Conservation (phyloP, 1,140 invertebrate species). For the Helicorthomorpha holstii region DNA sequence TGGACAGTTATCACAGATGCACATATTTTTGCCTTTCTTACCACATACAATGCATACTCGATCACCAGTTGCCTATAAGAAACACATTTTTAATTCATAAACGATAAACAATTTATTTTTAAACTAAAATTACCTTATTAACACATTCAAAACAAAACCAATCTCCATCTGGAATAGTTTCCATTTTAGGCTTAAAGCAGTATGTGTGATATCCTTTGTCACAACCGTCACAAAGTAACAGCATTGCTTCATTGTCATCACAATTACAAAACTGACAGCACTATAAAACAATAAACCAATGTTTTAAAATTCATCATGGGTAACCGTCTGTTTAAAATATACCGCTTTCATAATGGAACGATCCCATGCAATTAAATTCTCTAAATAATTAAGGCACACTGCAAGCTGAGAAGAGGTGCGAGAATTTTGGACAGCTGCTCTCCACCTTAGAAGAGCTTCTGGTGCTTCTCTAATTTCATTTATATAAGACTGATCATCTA, state of each 20-base stretch:
- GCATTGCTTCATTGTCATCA: constrained; percentile 88
- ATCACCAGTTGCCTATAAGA: constrained; percentile 10
- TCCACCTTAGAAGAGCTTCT: constrained; percentile 57
- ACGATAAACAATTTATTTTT: not conserved
- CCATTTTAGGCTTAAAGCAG: constrained; percentile 94
- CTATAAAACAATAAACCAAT: constrained; percentile 41
- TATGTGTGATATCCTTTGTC: constrained; percentile 97
- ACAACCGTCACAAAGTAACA: constrained; percentile 89
- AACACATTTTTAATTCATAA: not conserved
- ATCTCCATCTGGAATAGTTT: constrained; percentile 86
- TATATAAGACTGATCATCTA: not conserved
- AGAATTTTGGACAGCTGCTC: constrained; percentile 63
- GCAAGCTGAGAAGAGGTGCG: constrained; percentile 75
- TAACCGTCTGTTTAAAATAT: constrained; percentile 27
- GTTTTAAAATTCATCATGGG: not conserved
- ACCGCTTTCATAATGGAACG: constrained; percentile 98
- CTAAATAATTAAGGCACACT: constrained; percentile 74
- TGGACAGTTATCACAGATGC: constrained; percentile 73
- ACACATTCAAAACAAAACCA: constrained; percentile 97
- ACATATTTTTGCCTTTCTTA: constrained; percentile 52
- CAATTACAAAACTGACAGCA: constrained; percentile 92
- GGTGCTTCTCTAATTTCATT: constrained; percentile 16
- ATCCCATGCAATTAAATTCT: constrained; percentile 89
- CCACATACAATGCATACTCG: constrained; percentile 61
- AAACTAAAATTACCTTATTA: constrained; percentile 56